phyloP scores from a whole-genome alignment of 2,888 invertebrate genomes.

The Mythimna impura region DNA sequence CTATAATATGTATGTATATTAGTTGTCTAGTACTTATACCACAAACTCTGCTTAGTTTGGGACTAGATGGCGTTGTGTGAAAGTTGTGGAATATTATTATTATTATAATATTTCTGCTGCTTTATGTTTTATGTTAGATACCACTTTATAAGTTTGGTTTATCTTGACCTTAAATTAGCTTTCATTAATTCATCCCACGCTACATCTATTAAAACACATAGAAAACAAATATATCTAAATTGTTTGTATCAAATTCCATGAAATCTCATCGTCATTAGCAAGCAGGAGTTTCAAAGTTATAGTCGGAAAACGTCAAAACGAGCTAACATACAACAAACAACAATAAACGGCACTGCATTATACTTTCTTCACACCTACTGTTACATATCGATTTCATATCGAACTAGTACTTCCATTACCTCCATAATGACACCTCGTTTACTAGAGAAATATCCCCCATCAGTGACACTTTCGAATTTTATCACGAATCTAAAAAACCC shows the following conservation, averaged over 20 bases:
- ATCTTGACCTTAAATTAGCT: background rate
- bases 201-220: background rate
- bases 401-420: constrained; percentile 72
- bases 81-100: too few relatives aligned
- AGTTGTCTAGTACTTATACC: too few relatives aligned
- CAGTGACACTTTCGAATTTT: constrained; percentile 72
- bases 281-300: constrained; percentile 25
- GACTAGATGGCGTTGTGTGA: too few relatives aligned
- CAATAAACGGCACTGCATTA: constrained; percentile 55
- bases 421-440: constrained; percentile 76
- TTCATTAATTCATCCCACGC: background rate
- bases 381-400: constrained; percentile 74
- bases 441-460: constrained; percentile 75
- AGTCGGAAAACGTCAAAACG: constrained; percentile 19
- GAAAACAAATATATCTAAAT: background rate
- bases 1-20: too few relatives aligned
- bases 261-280: constrained; percentile 15
- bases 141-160: too few relatives aligned
- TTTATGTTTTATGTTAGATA: background rate
- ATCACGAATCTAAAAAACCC: constrained; percentile 70
- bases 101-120: background rate
- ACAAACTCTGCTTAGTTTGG: too few relatives aligned
- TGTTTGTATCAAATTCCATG: constrained; percentile 28
- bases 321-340: constrained; percentile 38
- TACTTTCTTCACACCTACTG: constrained; percentile 71